These are phyloP conservation scores for Ia io DNA, from an alignment of 2,113 vertebrate species.

Conservation along the genomic window DNA sequence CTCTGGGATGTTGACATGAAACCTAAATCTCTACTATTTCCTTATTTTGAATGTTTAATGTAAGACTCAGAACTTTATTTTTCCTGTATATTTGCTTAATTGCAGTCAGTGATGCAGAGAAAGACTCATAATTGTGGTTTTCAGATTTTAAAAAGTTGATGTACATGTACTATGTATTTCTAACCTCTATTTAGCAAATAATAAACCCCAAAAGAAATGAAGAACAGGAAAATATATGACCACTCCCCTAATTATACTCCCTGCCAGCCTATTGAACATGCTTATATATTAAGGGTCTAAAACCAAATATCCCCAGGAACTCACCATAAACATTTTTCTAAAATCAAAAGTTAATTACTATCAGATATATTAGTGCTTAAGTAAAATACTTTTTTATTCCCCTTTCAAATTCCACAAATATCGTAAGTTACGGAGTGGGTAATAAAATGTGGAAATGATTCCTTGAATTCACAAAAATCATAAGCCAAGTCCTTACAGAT, in stretches of 20 bases:
- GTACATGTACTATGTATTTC: neutral
- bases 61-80: constrained; percentile 6
- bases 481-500: neutral
- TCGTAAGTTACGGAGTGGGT: neutral
- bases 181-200: constrained; percentile 50
- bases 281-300: constrained; percentile 32
- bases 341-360: neutral
- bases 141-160: constrained; percentile 28
- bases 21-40: constrained; percentile 16
- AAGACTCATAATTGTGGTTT: constrained; percentile 22
- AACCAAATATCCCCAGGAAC: constrained; percentile 10
- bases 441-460: constrained; percentile 37
- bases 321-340: neutral
- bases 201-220: constrained; percentile 34
- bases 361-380: neutral
- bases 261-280: neutral
- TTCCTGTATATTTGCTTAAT: constrained; percentile 36
- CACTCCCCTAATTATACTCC: neutral
- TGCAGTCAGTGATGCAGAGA: neutral
- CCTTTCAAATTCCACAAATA: neutral
- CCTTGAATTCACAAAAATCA: constrained; percentile 1
- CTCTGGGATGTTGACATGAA: neutral
- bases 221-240: neutral
- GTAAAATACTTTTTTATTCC: neutral
- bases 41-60: constrained; percentile 34